Conservation (phyloP, 2,113 vertebrate species). For the Neoarius graeffei region DNA sequence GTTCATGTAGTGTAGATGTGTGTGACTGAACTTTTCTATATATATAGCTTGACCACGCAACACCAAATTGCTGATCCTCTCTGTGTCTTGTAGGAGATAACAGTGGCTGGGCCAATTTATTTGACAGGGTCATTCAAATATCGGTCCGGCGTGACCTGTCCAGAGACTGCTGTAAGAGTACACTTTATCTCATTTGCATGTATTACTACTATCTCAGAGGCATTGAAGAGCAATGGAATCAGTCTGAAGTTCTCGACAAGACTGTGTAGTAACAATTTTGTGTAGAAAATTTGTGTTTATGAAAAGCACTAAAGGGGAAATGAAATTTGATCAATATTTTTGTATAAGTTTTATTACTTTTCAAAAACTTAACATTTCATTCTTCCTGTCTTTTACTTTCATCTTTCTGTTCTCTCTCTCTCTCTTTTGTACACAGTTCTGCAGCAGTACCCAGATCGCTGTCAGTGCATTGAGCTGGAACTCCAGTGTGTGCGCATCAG, state of each 20-base stretch:
- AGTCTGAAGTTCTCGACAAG: not conserved
- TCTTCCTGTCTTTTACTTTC: not conserved
- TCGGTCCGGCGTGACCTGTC: constrained; percentile 54
- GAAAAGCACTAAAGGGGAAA: not conserved
- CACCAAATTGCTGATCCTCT: constrained; percentile 21
- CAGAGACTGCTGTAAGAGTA: constrained; percentile 77
- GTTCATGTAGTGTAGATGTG: not conserved
- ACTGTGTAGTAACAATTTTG: not conserved
- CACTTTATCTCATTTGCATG: not conserved
- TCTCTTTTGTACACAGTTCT: constrained; percentile 58
- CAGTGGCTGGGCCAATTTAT: constrained; percentile 73
- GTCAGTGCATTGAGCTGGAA: constrained; percentile 66
- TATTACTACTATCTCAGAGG: not conserved
- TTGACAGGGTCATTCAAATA: constrained; percentile 69
- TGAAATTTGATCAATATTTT: not conserved
- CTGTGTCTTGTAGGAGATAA: constrained; percentile 72
- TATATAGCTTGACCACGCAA: not conserved
- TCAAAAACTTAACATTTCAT: not conserved
- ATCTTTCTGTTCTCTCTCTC: constrained; percentile 37
- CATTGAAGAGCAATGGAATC: not conserved
- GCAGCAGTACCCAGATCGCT: constrained; percentile 68
- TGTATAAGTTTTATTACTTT: not conserved
- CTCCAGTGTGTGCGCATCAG: constrained; percentile 67
- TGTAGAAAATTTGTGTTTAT: not conserved
- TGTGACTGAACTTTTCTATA: not conserved